These are phyloP conservation scores for Pseudorhiza aurosa DNA, from an alignment of 30 jellyfish, hydroid and myxozoan genomes.

Conservation along the genomic window DNA sequence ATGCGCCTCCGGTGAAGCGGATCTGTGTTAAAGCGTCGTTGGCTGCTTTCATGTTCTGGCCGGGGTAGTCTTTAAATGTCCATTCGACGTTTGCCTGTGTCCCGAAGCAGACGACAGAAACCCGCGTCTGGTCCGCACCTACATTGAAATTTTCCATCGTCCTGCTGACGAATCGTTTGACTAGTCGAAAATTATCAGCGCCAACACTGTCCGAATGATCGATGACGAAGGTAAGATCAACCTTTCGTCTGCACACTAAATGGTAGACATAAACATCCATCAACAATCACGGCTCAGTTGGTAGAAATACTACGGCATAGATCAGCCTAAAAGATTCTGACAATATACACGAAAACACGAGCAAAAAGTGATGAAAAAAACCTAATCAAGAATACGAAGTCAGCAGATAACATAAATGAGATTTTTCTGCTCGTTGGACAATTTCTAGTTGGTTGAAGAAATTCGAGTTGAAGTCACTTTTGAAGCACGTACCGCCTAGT, in stretches of 20 bases:
- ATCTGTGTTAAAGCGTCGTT: constrained; percentile 35
- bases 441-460: too few relatives aligned
- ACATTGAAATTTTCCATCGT: constrained; percentile 65
- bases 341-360: too few relatives aligned
- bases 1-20: constrained; percentile 68
- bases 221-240: constrained; percentile 82
- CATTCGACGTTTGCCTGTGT: constrained; percentile 76
- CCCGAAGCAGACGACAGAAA: constrained; percentile 79
- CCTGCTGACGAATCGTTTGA: constrained; percentile 58
- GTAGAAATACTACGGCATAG: too few relatives aligned
- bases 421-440: too few relatives aligned
- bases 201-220: constrained; percentile 73
- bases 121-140: constrained; percentile 80
- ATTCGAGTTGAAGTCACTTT: too few relatives aligned
- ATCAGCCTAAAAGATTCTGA: too few relatives aligned
- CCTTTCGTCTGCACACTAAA: constrained; percentile 76
- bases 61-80: constrained; percentile 73
- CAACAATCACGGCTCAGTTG: background rate
- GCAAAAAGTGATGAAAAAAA: too few relatives aligned
- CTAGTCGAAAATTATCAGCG: constrained; percentile 48
- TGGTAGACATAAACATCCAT: background rate
- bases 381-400: too few relatives aligned
- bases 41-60: constrained; percentile 64
- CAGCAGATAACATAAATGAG: too few relatives aligned
- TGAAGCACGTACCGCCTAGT: constrained; percentile 67